These are phyloP conservation scores for Eilema sororculum DNA, from an alignment of 2,888 invertebrate species.

Conservation along the genomic window DNA sequence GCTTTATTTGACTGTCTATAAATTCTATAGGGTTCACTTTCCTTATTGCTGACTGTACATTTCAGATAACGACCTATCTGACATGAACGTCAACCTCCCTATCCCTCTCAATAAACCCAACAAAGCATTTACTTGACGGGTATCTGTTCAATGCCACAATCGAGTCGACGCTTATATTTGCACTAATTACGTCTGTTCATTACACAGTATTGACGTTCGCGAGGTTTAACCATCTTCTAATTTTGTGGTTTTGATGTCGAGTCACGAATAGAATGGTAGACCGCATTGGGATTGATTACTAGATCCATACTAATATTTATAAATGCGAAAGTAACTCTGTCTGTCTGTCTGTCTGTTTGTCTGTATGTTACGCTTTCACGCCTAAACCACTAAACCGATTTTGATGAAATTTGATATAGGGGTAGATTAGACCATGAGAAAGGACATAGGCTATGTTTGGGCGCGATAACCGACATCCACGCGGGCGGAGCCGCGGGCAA, in stretches of 20 bases:
- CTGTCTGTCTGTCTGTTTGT: too few species aligned
- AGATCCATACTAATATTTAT: too few species aligned
- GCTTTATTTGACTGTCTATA: background rate
- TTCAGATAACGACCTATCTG: background rate
- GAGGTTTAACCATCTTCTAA: slow-evolving; percentile 38
- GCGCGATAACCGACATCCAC: too few species aligned
- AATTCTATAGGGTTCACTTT: background rate
- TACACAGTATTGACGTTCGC: slow-evolving; percentile 47
- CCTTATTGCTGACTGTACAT: background rate
- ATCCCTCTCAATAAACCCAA: slow-evolving; percentile 12
- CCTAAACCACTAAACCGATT: too few species aligned
- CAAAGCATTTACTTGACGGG: slow-evolving; percentile 17
- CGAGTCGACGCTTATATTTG: slow-evolving; percentile 45
- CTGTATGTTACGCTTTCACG: too few species aligned
- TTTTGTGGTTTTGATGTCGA: slow-evolving; percentile 30
- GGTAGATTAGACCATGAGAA: too few species aligned
- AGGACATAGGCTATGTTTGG: too few species aligned
- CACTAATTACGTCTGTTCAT: slow-evolving; percentile 53
- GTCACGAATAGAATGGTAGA: slow-evolving; percentile 27
- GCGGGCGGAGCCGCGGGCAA: too few species aligned
- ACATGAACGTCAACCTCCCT: background rate
- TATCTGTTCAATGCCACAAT: slow-evolving; percentile 37
- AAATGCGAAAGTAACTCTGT: too few species aligned
- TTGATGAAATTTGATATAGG: too few species aligned
- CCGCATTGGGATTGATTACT: slow-evolving; percentile 8